Percentiles rank a stretch among this genome's conserved stretches.
Evolutionary conservation across 1,140 invertebrate genomes (phyloP).

Genomic region (Heliconius eleuchia): DNA sequence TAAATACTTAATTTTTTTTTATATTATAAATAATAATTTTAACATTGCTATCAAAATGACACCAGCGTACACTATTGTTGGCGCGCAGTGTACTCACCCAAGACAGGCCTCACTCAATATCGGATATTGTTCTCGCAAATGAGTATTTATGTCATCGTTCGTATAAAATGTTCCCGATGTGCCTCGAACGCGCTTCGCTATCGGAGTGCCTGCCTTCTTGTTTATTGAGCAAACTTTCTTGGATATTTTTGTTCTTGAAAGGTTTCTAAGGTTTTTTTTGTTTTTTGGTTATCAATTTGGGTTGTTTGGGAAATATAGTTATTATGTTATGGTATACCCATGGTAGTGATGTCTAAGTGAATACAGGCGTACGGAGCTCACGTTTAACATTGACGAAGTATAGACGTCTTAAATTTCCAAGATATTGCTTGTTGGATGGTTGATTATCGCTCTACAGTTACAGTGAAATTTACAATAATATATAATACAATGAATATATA

Average conservation of each 20-base stretch:
- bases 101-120: constrained; percentile 80
- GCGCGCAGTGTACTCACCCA: constrained; percentile 50
- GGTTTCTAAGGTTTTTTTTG: constrained; percentile 20
- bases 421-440: no score
- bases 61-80: constrained; percentile 19
- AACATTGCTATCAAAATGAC: neutral
- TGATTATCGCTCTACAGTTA: no score
- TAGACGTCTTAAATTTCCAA: no score
- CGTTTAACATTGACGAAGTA: no score
- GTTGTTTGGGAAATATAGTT: neutral
- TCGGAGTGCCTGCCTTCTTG: constrained; percentile 48
- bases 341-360: no score
- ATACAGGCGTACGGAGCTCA: no score
- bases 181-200: constrained; percentile 53
- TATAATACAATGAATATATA: no score
- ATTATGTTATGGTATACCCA: neutral
- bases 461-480: no score
- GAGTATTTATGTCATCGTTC: constrained; percentile 80
- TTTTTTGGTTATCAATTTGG: constrained; percentile 25
- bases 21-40: neutral
- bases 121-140: constrained; percentile 80
- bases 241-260: constrained; percentile 44
- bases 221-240: constrained; percentile 62
- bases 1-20: no score
- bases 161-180: constrained; percentile 70